Evolutionary conservation across 92 coral and sea anemone genomes (phyloP).

Genomic region (Actinostola sp.): DNA sequence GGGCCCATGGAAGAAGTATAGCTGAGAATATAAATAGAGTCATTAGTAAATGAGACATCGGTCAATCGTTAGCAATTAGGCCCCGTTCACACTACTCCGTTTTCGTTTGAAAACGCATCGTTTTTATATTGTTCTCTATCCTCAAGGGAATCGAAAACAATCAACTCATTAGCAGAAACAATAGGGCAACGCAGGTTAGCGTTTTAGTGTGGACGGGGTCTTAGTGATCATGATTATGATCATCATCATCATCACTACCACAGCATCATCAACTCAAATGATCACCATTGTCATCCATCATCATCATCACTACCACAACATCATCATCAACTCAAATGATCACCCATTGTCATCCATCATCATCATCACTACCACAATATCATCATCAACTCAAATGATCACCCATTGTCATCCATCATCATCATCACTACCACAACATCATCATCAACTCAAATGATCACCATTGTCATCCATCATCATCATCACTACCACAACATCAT

Average conservation of each 20-base stretch:
- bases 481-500: neutral
- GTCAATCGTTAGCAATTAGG: too few relatives aligned
- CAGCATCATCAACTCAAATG: neutral
- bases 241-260: neutral
- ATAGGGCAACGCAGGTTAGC: too few relatives aligned
- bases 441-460: neutral
- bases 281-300: neutral
- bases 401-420: neutral
- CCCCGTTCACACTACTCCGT: too few relatives aligned
- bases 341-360: neutral
- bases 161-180: too few relatives aligned
- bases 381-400: neutral
- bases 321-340: neutral
- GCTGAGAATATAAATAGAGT: conserved; percentile 27
- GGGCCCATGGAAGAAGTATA: conserved; percentile 90
- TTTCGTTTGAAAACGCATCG: too few relatives aligned
- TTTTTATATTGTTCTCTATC: too few relatives aligned
- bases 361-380: neutral
- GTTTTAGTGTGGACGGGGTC: too few relatives aligned
- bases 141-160: too few relatives aligned
- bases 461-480: neutral
- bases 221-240: neutral
- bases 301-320: neutral
- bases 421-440: neutral
- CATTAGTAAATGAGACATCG: too few relatives aligned